Evolutionary conservation across 2,888 invertebrate species (phyloP), one percentile per base, ranked within the genome.

Genomic region (Helicoverpa assulta): DNA sequence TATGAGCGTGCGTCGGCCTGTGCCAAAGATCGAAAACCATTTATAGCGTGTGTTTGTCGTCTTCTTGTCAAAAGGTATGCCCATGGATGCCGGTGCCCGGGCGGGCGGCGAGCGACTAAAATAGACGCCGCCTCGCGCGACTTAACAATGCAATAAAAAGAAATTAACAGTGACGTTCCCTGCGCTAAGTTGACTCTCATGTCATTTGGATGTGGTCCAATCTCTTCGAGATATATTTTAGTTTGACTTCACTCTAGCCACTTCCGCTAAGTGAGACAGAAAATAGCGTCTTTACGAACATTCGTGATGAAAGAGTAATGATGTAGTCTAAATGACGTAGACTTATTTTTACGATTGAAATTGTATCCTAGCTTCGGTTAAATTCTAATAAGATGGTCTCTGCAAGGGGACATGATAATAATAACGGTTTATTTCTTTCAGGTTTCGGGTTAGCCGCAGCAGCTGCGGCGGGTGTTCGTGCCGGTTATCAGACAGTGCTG

Each of bases 401-500:
- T 76, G 40, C 65, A 26, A 16, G 29, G 55, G 74, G 63, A 70
- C 57, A 57, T 67, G 16, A 58, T 68, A 78, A 70, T 84, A 86
- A 87, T 83, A 85, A 84, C 81, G 66, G 56, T 76, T 67, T 76
- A 76, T 91, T 93, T 90, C 91, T 93, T 94, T 64, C 93, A 95
- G 95, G 95, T 70, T 95, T 95, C 77, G 94, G 95, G 7, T 78
- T 95, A 76, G 94, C 95, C 14, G 95, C 95, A 54, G 95, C 94
- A 54, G 94, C 95, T 53, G 97, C 98, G 79, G 96, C 97, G 63
- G 97, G 98, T 78, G 97, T 98, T 75, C 96, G 98, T 81, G 96
- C 98, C 21, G 98, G 98, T 79, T 98, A 98, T 91, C 98, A 97
- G 66, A 96, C 97, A 59, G 97, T 98, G 78, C 95, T 98, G 86